Conservation (phyloP, 2,113 vertebrate genomes). For the Passer domesticus region DNA sequence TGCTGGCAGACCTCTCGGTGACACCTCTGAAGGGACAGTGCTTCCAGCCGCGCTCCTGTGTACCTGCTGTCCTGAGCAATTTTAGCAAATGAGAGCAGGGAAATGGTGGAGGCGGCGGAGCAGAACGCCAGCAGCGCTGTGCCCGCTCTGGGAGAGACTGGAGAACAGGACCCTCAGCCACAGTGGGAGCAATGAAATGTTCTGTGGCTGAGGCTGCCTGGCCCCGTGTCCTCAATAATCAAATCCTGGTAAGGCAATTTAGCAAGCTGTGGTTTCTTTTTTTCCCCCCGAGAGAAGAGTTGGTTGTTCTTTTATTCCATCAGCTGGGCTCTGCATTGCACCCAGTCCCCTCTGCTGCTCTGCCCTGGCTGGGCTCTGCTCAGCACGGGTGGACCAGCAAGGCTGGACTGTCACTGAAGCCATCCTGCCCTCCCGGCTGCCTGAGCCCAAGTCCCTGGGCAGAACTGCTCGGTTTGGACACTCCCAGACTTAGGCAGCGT, state of each 20-base stretch:
- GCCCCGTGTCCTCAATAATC: background rate
- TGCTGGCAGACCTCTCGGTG: background rate
- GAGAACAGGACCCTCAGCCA: background rate
- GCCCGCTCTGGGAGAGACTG: accelerated
- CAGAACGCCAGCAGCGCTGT: accelerated
- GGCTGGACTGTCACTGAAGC: background rate
- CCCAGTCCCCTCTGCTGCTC: background rate
- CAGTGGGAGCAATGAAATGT: background rate
- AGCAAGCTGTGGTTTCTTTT: background rate
- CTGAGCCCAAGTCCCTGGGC: background rate
- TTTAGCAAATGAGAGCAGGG: background rate
- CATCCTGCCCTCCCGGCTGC: accelerated
- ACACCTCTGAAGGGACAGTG: accelerated
- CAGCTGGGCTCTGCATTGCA: background rate
- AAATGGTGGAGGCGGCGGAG: background rate
- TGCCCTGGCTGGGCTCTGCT: background rate
- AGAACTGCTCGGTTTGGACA: background rate
- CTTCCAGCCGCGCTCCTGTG: background rate
- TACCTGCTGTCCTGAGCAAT: background rate
- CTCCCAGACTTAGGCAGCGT: background rate
- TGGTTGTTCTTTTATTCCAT: background rate
- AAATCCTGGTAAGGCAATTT: background rate
- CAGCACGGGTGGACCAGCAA: background rate
- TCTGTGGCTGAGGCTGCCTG: background rate
- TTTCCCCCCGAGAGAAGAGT: background rate